Evolutionary conservation across 1,140 invertebrate species (phyloP), one percentile per base, ranked within the genome.

Genomic region (Trichogramma pretiosum): DNA sequence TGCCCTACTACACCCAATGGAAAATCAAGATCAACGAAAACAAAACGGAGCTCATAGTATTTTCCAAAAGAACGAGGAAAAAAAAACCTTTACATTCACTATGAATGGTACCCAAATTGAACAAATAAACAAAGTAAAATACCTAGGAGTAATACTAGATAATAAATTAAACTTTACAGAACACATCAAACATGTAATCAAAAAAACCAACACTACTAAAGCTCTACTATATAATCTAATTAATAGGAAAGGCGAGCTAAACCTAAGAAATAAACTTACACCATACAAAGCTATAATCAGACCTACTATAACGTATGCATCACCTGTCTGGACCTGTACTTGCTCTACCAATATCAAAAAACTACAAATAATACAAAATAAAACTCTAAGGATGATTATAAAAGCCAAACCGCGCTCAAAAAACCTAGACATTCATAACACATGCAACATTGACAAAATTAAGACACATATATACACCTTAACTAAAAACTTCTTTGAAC

Each of bases 131-230:
- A 28, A 11, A 5, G 24, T 55, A 8, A 62, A 60, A 47, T 62
- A 62, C 38, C 39, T 62, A 24, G 57, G 60, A 22, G 50, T 60
- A 2, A 17, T 45, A 30, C 40, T 62, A 9, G 60, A 64, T 32
- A 26, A 11, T 13, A 58, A 56, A 33, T 33, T 61, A 0, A 57
- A 34, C 9, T 60, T 52, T 33, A 47, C 16, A 0, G 24, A 38
- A 19, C 56, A 64, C 32, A 46, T 55, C 1, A 49, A 50, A 10
- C 19, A 52, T 10, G 50, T 40, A 4, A 36, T 21, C 16, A 23
- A 34, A 5, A 60, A 60, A 57, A 45, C 42, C 0, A 48, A 56
- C 16, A 50, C 36, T 47, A 37, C 50, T 3, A 53, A 54, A 1
- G 49, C 56, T 26, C 41, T 55, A 41, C 51, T 63, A 16, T 16